These are phyloP conservation scores for Epinephelus coioides DNA, from an alignment of 2,797 vertebrate species.

Conservation along the genomic window DNA sequence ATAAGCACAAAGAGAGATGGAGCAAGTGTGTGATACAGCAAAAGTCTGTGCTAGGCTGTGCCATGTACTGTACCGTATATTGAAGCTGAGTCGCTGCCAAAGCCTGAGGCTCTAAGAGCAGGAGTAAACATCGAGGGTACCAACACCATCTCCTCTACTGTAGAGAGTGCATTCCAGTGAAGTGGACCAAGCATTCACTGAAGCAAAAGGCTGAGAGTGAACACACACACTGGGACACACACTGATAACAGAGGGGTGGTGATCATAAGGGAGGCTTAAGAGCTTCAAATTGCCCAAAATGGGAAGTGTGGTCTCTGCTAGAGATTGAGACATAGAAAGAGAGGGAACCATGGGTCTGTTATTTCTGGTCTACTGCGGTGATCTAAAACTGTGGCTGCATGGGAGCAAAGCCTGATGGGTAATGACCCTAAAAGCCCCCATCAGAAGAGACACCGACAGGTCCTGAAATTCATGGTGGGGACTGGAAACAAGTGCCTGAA, in stretches of 20 bases:
- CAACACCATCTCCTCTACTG: conserved; percentile 26
- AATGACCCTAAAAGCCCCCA: conserved; percentile 64
- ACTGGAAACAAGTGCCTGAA: conserved; percentile 23
- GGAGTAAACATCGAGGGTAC: conserved; percentile 38
- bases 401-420: conserved; percentile 61
- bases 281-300: conserved; percentile 80
- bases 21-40: conserved; percentile 22
- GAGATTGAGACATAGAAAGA: conserved; percentile 66
- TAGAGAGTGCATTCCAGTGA: conserved; percentile 49
- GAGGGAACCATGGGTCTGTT: conserved; percentile 30
- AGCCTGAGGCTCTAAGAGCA: conserved; percentile 16
- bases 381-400: conserved; percentile 60
- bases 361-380: conserved; percentile 61
- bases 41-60: conserved; percentile 19
- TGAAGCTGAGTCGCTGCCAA: conserved; percentile 34
- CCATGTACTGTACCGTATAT: conserved; percentile 18
- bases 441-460: conserved; percentile 39
- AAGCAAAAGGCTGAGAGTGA: conserved; percentile 36
- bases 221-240: conserved; percentile 33
- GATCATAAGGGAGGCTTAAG: conserved; percentile 67
- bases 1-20: conserved; percentile 4
- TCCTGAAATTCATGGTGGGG: conserved; percentile 4
- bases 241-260: conserved; percentile 55
- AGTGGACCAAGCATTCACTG: conserved; percentile 48
- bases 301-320: conserved; percentile 70